Evolutionary conservation across 2,888 invertebrate genomes (phyloP).

Genomic region (Rotaria magnacalcarata): DNA sequence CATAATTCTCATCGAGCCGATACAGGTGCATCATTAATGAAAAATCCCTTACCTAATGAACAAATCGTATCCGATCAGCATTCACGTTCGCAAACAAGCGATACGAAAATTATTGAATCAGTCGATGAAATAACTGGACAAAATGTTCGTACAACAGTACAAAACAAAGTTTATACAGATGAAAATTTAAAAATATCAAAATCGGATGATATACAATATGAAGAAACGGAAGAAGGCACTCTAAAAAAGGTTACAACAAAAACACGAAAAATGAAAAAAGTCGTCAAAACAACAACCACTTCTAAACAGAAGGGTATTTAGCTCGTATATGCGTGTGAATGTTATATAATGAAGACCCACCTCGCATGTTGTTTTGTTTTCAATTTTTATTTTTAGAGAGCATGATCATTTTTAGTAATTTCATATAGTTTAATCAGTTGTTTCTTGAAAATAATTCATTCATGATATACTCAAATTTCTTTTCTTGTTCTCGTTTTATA

Average conservation of each 20-base stretch:
- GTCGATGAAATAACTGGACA: conserved; percentile 43
- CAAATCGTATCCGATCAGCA: conserved; percentile 14
- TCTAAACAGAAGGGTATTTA: conserved; percentile 40
- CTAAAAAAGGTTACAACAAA: conserved; percentile 46
- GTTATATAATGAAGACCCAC: background rate
- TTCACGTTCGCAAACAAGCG: conserved; percentile 31
- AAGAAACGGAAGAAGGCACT: conserved; percentile 45
- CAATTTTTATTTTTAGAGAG: background rate
- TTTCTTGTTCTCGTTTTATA: background rate
- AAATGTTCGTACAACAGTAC: conserved; percentile 38
- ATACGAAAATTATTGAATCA: conserved; percentile 41
- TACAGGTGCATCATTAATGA: background rate
- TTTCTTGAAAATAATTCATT: background rate
- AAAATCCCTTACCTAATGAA: conserved; percentile 13
- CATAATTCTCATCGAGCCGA: background rate
- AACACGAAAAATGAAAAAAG: conserved; percentile 42
- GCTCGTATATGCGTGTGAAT: conserved; percentile 15
- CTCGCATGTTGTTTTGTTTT: conserved; percentile 30
- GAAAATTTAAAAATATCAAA: conserved; percentile 46
- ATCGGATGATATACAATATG: conserved; percentile 41
- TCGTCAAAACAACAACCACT: conserved; percentile 45
- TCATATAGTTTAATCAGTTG: background rate
- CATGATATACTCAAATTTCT: too few species aligned
- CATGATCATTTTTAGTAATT: background rate
- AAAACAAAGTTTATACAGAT: conserved; percentile 45